Conservation (phyloP, 2,113 vertebrate species). For the Coreoperca whiteheadi region DNA sequence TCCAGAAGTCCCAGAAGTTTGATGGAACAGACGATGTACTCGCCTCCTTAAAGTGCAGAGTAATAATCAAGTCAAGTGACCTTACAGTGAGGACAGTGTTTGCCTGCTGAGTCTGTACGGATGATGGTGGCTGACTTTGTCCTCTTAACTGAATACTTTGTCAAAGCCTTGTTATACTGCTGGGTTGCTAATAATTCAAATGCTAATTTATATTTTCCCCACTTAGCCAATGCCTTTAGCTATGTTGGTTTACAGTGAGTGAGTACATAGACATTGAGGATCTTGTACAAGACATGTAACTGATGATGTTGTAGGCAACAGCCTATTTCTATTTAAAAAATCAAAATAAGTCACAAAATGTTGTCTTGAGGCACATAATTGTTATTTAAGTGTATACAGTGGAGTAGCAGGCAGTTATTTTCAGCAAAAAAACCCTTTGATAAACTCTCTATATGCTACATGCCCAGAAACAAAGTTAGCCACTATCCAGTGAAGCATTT, state of each 20-base stretch:
- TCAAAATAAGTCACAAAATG: conserved; percentile 19
- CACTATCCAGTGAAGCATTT: background rate
- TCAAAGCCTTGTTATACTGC: conserved; percentile 35
- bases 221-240: conserved; percentile 5
- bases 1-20: conserved; percentile 41
- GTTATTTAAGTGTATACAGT: background rate
- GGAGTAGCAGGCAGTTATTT: background rate
- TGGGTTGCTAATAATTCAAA: conserved; percentile 27
- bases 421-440: background rate
- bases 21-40: conserved; percentile 25
- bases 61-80: conserved; percentile 42
- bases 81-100: conserved; percentile 32
- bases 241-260: conserved; percentile 8
- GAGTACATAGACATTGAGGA: background rate
- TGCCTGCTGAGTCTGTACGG: conserved; percentile 30
- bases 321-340: conserved; percentile 5
- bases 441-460: background rate
- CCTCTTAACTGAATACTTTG: conserved; percentile 29
- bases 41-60: conserved; percentile 13
- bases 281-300: conserved; percentile 11
- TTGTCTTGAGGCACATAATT: conserved; percentile 9
- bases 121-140: conserved; percentile 8
- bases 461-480: background rate
- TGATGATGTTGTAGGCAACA: background rate
- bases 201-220: conserved; percentile 30